phyloP scores from a whole-genome alignment of 2,888 invertebrate species.

The Druceiella hillmani region DNA sequence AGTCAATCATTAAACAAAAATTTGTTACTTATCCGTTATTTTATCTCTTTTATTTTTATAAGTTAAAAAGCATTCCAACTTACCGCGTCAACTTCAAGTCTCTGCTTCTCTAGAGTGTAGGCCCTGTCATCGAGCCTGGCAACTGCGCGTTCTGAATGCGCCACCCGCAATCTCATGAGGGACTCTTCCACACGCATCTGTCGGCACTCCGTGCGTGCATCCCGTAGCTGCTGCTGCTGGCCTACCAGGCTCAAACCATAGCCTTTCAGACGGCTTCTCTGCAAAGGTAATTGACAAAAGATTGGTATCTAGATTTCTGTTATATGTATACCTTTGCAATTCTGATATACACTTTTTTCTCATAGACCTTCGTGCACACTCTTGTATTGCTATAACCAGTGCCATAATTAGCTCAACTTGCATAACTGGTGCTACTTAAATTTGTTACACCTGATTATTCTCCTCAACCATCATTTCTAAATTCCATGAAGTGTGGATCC shows the following conservation, averaged over 20 bases:
- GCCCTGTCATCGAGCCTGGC: conserved; percentile 58
- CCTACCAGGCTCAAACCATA: conserved; percentile 40
- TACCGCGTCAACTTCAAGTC: conserved; percentile 65
- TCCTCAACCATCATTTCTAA: too few relatives aligned
- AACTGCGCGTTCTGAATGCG: conserved; percentile 60
- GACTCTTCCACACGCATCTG: conserved; percentile 53
- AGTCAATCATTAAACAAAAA: neutral
- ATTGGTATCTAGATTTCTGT: too few relatives aligned
- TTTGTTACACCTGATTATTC: too few relatives aligned
- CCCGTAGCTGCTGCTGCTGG: conserved; percentile 33
- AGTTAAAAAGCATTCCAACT: conserved; percentile 28
- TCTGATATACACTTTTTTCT: too few relatives aligned
- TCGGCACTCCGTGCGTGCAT: conserved; percentile 32
- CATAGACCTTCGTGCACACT: too few relatives aligned
- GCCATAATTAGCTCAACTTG: too few relatives aligned
- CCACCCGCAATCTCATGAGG: conserved; percentile 59
- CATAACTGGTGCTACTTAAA: too few relatives aligned
- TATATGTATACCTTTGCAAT: too few relatives aligned
- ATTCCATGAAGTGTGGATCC: too few relatives aligned
- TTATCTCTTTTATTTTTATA: conserved; percentile 5
- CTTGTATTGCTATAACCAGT: too few relatives aligned
- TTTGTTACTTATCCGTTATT: conserved; percentile 3
- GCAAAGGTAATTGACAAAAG: too few relatives aligned
- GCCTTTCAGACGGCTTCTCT: conserved; percentile 40
- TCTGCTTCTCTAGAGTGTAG: conserved; percentile 63